Base-by-base conservation (phyloP, 2,888 invertebrate genomes). In the Spilosoma lubricipeda region DNA sequence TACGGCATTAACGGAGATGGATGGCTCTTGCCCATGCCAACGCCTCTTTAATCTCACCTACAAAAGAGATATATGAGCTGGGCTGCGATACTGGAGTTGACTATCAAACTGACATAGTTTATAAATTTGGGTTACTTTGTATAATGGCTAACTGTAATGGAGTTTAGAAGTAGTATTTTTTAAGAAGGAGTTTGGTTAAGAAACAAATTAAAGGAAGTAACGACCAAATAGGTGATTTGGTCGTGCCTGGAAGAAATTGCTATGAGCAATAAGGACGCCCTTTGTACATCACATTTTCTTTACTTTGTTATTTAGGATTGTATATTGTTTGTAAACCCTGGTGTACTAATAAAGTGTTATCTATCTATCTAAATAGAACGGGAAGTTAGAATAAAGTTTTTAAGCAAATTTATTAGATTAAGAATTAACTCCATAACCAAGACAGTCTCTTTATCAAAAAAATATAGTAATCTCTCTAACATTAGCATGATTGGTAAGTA, bases 1-100 rank as follows among this genome's bases (percentile, higher is more conserved):
- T 93, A 90, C 91, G 89, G 90, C 90, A 90, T 93, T 93, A 93
- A 92, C 90, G 87, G 90, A 93, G 94, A 94, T 93, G 88, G 91
- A 94, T 93, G 90, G 90, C 88, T 81, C 83, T 87, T 88, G 90
- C 83, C 89, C 90, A 91, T 89, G 91, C 90, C 89, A 90, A 90
- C 91, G 91, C 87, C 93, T 91, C 91, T 93, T 93, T 93, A 92
- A 93, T 93, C 93, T 91, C 89, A 89, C 89, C 88, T 88, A 91
- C 92, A 90, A 90, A 91, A 90, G 90, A 92, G 91, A 93, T 91
- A 90, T 91, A 92, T 87, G 89, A 87, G 86, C 68, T 88, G 82
- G 75, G 83, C 82, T 82, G 77, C 84, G 75, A 82, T 86, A 86
- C 86, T 81, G 76, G 80, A 71, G 56, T 42, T 74, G 71, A 78